These are phyloP conservation scores for Chloroceryle amazona DNA, from an alignment of 2,797 vertebrate genomes.

Conservation along the genomic window DNA sequence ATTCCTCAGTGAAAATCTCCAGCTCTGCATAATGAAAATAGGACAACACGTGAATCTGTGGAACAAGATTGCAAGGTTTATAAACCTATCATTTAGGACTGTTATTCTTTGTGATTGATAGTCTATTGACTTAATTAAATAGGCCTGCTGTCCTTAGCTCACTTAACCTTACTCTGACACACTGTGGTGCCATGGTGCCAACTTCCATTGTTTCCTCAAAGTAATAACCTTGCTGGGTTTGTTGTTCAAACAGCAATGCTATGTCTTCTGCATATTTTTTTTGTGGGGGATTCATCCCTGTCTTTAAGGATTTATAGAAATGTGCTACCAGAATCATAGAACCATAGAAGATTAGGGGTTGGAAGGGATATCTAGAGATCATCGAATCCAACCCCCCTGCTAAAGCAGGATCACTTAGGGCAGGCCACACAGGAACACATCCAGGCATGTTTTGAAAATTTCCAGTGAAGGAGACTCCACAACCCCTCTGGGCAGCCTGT, in stretches of 20 bases:
- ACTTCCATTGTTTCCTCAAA: neutral
- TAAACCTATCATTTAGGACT: neutral
- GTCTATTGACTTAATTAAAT: constrained; percentile 18
- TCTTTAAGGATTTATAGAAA: neutral
- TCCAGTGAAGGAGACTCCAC: too few relatives aligned
- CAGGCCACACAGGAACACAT: too few relatives aligned
- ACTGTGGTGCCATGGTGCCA: neutral
- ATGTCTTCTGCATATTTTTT: neutral
- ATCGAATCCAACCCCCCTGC: too few relatives aligned
- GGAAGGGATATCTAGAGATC: too few relatives aligned
- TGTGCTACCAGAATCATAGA: neutral
- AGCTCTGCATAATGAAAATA: neutral
- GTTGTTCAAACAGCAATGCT: neutral
- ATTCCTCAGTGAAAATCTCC: neutral
- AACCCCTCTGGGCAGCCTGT: too few relatives aligned
- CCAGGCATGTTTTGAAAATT: too few relatives aligned
- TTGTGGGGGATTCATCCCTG: neutral
- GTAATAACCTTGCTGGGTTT: neutral
- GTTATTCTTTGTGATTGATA: neutral
- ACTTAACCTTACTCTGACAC: neutral
- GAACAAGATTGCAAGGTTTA: neutral
- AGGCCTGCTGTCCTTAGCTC: neutral
- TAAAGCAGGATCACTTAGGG: too few relatives aligned
- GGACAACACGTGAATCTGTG: neutral
- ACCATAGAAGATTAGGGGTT: too few relatives aligned